Percentiles rank a stretch among this genome's conserved stretches.
Conservation (phyloP, 2,113 vertebrate species). For the Rallus limicola region DNA sequence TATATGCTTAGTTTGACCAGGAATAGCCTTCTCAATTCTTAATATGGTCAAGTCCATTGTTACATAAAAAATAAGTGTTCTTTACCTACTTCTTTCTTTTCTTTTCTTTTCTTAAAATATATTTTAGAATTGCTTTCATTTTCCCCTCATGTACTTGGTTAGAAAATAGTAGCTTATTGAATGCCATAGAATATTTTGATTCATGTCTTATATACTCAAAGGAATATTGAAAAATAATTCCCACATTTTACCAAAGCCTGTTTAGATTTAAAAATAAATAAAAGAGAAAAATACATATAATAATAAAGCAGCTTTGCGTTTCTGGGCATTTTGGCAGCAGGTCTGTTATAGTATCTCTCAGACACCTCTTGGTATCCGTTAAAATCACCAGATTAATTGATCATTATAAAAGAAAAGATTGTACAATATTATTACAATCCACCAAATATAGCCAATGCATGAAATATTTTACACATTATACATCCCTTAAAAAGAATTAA, state of each 20-base stretch:
- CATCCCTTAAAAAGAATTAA: slow-evolving; percentile 7
- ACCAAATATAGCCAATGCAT: slow-evolving; percentile 27
- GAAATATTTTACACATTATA: slow-evolving; percentile 35
- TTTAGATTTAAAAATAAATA: slow-evolving; percentile 23
- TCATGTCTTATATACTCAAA: not conserved
- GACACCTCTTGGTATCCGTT: not conserved
- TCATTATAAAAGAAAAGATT: slow-evolving; percentile 29
- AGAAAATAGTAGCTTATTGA: slow-evolving; percentile 48
- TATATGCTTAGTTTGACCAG: not conserved
- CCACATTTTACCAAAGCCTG: not conserved
- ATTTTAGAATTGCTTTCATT: slow-evolving; percentile 34
- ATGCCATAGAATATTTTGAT: slow-evolving; percentile 2
- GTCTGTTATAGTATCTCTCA: not conserved
- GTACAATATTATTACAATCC: slow-evolving; percentile 14
- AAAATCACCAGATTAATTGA: slow-evolving; percentile 4
- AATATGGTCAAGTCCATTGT: not conserved
- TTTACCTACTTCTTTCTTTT: not conserved
- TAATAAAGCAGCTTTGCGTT: slow-evolving; percentile 31
- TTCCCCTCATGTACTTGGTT: not conserved
- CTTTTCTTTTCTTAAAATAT: slow-evolving; percentile 41
- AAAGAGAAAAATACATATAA: slow-evolving; percentile 10
- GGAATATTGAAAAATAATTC: slow-evolving; percentile 51
- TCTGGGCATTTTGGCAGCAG: slow-evolving; percentile 29
- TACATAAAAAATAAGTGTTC: slow-evolving; percentile 41
- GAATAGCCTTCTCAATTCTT: not conserved